Evolutionary conservation across 1,140 invertebrate genomes (phyloP), one percentile per base, ranked within the genome.

Genomic region (Diploscapter pachys): DNA sequence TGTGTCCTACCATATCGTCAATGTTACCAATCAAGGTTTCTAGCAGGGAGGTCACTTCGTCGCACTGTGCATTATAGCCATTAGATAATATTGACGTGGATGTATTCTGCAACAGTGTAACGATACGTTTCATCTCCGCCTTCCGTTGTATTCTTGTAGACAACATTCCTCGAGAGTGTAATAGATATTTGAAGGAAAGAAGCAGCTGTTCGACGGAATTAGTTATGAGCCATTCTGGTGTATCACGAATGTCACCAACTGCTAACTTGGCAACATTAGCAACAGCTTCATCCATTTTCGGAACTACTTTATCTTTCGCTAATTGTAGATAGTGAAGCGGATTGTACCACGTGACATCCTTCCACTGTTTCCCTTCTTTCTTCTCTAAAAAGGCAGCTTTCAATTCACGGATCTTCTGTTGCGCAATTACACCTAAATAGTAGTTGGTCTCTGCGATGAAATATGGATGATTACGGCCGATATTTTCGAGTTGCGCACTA

Each of bases 231-330:
- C n/a, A n/a, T n/a, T n/a, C n/a, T n/a, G n/a, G n/a, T 5, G 8
- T n/a, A n/a, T n/a, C n/a, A n/a, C n/a, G n/a, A n/a, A n/a, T n/a
- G n/a, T n/a, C n/a, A n/a, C n/a, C n/a, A n/a, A n/a, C n/a, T n/a
- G n/a, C n/a, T n/a, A n/a, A n/a, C n/a, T n/a, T n/a, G n/a, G n/a
- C n/a, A n/a, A n/a, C n/a, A n/a, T n/a, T n/a, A n/a, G n/a, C n/a
- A n/a, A n/a, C n/a, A n/a, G n/a, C 57, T 9, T 59, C 57, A 59
- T 59, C 57, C 57, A 59, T n/a, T 59, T 59, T 59, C 57, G 8
- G n/a, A 59, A 59, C 8, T 59, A 8, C n/a, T 59, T 59, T 59
- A n/a, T 59, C 57, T 8, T 59, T n/a, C 8, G n/a, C 63, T 5
- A 5, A 64, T 64, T 64, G 5, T 49, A 5, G 50, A 5, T 64